Evolutionary conservation across 2,888 invertebrate genomes (phyloP).

Genomic region (Tiliacea citrago): DNA sequence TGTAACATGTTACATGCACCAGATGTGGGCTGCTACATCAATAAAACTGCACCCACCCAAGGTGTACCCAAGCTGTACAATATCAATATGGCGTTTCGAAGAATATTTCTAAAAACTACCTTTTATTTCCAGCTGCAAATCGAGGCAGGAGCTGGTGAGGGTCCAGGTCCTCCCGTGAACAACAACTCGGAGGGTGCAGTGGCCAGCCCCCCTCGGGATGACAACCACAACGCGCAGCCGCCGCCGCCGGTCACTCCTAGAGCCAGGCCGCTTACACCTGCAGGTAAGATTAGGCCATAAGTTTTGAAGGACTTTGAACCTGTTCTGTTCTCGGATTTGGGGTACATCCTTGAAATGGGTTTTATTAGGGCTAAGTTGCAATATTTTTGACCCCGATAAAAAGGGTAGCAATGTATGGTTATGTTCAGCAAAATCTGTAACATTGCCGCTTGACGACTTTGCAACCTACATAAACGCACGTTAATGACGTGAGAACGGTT

Average conservation of each 20-base stretch:
- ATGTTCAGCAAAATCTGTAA: neutral
- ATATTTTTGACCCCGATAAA: neutral
- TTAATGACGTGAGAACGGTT: neutral
- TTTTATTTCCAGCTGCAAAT: constrained; percentile 80
- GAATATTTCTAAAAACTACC: neutral
- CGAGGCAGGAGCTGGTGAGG: constrained; percentile 84
- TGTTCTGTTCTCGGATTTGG: neutral
- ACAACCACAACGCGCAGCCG: constrained; percentile 87
- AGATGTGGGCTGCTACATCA: neutral
- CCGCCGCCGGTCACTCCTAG: constrained; percentile 77
- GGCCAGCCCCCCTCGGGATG: constrained; percentile 84
- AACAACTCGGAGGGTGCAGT: constrained; percentile 85
- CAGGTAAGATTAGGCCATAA: constrained; percentile 79
- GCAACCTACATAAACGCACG: no score
- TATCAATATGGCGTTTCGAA: neutral
- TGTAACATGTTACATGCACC: no score
- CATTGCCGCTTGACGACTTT: neutral
- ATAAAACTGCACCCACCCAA: neutral
- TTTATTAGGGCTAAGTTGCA: neutral
- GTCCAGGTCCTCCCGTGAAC: constrained; percentile 86
- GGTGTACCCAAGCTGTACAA: neutral
- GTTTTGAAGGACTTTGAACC: neutral
- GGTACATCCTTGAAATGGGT: neutral
- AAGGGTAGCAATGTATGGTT: neutral
- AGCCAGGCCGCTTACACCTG: constrained; percentile 89